These are phyloP conservation scores for Lycopodina hypogea DNA, from an alignment of 37 sponge, comb jelly and placozoan species.

Conservation along the genomic window DNA sequence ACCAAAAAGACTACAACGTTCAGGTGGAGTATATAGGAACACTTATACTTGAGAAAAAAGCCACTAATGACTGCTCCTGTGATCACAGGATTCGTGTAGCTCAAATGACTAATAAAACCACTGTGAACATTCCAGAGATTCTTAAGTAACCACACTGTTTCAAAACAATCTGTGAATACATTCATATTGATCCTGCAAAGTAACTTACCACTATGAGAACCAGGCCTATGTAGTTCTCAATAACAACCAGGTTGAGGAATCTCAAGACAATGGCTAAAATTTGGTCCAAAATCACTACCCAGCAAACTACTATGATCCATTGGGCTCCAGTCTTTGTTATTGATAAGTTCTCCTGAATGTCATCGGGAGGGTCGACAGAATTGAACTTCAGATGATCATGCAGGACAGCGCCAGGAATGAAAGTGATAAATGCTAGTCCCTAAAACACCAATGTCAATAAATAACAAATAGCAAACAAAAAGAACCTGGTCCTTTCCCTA, in stretches of 20 bases:
- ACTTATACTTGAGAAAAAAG: no score
- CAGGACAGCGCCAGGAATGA: conserved; percentile 5
- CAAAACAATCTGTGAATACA: no score
- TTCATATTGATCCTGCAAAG: no score
- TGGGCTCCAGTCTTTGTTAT: background rate
- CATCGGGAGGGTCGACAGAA: background rate
- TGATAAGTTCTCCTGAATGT: background rate
- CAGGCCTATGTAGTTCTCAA: conserved; percentile 2
- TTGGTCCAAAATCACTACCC: background rate
- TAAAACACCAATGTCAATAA: background rate
- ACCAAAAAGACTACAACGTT: no score
- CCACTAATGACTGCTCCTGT: no score
- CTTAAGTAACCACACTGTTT: no score
- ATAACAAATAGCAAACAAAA: background rate
- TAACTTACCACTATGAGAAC: conserved; percentile 18
- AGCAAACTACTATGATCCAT: conserved; percentile 16
- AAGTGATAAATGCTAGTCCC: background rate
- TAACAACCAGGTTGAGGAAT: conserved; percentile 18
- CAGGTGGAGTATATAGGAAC: no score
- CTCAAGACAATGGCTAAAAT: conserved; percentile 11
- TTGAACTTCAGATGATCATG: background rate
- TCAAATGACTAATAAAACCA: no score
- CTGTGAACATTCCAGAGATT: no score
- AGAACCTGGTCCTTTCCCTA: background rate
- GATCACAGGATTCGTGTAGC: no score